A percentile compares a stretch with the other conserved stretches of the same genome.
phyloP scores from a whole-genome alignment of 2,113 vertebrate species.

The Chrysochloris asiatica region DNA sequence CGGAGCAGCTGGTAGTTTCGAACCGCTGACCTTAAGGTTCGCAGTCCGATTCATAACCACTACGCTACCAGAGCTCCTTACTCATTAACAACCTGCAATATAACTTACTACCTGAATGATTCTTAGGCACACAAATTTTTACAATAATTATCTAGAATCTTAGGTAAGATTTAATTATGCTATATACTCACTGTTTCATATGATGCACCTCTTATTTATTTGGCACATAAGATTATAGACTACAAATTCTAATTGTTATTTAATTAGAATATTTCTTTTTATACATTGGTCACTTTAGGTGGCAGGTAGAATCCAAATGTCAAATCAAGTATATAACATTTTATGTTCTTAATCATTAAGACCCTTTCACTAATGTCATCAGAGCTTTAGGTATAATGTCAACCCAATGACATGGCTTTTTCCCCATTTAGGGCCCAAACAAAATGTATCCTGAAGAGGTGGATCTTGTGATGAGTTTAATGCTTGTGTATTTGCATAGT shows the following conservation, averaged over 20 bases:
- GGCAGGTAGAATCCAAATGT: background rate
- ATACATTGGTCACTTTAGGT: background rate
- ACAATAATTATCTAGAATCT: background rate
- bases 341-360: background rate
- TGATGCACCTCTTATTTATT: background rate
- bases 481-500: constrained; percentile 1
- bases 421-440: background rate
- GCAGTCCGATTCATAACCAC: too few relatives aligned
- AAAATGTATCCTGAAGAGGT: background rate
- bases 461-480: background rate
- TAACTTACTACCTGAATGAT: background rate
- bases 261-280: constrained; percentile 14
- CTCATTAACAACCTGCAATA: too few relatives aligned
- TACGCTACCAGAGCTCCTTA: too few relatives aligned
- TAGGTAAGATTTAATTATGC: background rate
- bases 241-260: constrained; percentile 34
- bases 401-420: background rate
- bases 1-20: too few relatives aligned
- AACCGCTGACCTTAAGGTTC: too few relatives aligned
- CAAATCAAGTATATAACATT: background rate
- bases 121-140: background rate
- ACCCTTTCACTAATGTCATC: background rate
- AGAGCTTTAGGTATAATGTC: background rate
- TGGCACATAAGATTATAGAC: background rate
- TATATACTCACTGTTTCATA: too few relatives aligned